Conservation (phyloP, 1,140 invertebrate species). For the Oncopeltus fasciatus region DNA sequence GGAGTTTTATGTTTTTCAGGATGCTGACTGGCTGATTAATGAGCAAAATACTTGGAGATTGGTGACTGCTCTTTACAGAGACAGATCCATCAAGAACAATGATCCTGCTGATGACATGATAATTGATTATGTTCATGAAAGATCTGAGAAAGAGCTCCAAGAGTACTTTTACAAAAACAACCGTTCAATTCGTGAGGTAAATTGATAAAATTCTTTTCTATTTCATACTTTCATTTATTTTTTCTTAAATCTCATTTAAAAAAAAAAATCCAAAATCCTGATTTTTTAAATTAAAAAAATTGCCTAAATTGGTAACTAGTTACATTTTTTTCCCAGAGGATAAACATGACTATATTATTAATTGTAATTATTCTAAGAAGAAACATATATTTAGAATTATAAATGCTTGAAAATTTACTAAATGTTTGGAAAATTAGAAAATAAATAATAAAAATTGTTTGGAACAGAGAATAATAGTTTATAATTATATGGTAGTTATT, state of each 20-base stretch:
- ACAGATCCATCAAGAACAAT: constrained; percentile 34
- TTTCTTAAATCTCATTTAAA: constrained; percentile 8
- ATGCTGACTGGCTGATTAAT: constrained; percentile 47
- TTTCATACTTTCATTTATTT: not conserved
- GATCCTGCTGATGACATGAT: constrained; percentile 32
- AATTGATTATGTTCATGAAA: constrained; percentile 28
- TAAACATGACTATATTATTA: too few species aligned
- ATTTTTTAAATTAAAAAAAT: too few species aligned
- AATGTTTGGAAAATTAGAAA: too few species aligned
- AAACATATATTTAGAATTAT: too few species aligned
- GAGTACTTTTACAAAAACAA: constrained; percentile 46
- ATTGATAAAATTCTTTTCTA: not conserved
- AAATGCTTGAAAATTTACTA: too few species aligned
- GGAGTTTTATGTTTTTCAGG: too few species aligned
- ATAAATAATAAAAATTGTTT: too few species aligned
- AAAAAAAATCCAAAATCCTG: not conserved
- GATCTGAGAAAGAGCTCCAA: constrained; percentile 47
- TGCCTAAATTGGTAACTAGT: not conserved
- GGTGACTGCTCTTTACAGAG: constrained; percentile 57
- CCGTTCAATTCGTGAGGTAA: constrained; percentile 47
- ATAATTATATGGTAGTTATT: too few species aligned
- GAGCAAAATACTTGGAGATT: constrained; percentile 81
- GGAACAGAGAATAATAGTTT: too few species aligned
- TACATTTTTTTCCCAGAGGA: too few species aligned
- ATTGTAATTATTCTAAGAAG: too few species aligned